Percentiles rank a stretch among this genome's conserved stretches.
Evolutionary conservation across 1,140 invertebrate species (phyloP).

Genomic region (Antheraea pernyi): DNA sequence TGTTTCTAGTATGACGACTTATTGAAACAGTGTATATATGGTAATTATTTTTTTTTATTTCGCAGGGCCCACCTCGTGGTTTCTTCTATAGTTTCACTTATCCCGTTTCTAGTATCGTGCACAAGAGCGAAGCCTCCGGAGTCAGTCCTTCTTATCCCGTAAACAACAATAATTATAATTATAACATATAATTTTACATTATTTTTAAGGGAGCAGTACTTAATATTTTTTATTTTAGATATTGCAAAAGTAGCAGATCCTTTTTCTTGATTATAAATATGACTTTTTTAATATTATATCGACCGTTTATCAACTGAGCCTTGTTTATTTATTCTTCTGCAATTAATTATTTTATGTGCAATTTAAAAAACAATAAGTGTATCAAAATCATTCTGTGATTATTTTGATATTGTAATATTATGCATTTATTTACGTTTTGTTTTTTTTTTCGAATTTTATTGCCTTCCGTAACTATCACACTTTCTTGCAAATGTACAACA

Average conservation of each 20-base stretch:
- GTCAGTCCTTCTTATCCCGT: neutral
- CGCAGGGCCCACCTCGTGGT: slow-evolving; percentile 81
- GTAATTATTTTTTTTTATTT: slow-evolving; percentile 8
- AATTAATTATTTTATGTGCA: too few relatives aligned
- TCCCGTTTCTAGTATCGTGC: slow-evolving; percentile 80
- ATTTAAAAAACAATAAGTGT: too few relatives aligned
- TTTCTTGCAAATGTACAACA: too few relatives aligned
- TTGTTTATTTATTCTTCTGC: too few relatives aligned
- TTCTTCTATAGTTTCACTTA: slow-evolving; percentile 85
- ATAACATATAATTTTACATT: neutral
- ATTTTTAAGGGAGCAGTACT: neutral
- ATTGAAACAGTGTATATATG: neutral
- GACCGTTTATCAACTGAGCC: too few relatives aligned
- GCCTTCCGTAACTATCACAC: neutral
- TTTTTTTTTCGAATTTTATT: neutral
- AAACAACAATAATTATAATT: slow-evolving; percentile 6
- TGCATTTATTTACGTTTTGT: too few relatives aligned
- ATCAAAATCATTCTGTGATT: too few relatives aligned
- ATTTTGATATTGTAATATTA: too few relatives aligned
- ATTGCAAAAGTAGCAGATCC: neutral
- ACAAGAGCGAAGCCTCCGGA: slow-evolving; percentile 51
- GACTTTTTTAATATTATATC: too few relatives aligned
- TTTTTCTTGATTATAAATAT: too few relatives aligned
- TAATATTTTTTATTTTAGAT: neutral
- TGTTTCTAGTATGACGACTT: too few relatives aligned